Percentiles rank a stretch among this genome's conserved stretches.
Evolutionary conservation across 37 sponge, comb jelly and placozoan genomes (phyloP).

Genomic region (Beroe forskalii): DNA sequence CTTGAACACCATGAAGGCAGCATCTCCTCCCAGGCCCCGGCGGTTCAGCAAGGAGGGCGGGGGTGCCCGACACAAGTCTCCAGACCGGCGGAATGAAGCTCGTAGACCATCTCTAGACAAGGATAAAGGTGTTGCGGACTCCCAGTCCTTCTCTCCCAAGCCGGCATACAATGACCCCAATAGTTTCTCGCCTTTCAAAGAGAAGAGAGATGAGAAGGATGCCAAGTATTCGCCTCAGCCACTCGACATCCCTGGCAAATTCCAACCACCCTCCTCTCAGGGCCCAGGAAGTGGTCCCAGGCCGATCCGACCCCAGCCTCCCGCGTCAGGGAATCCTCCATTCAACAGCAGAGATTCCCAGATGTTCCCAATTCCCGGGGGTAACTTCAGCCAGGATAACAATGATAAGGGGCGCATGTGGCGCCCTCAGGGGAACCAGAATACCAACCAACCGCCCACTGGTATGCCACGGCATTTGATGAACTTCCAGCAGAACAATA

Average conservation of each 20-base stretch:
- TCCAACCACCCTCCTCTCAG: neutral
- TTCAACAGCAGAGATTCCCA: no score
- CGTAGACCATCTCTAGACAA: no score
- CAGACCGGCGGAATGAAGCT: no score
- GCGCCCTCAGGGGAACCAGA: neutral
- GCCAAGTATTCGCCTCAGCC: neutral
- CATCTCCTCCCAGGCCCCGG: neutral
- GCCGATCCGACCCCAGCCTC: neutral
- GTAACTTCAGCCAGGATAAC: neutral
- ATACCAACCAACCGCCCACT: no score
- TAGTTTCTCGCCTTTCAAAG: no score
- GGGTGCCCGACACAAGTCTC: neutral
- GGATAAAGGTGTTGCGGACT: neutral
- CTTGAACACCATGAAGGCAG: neutral
- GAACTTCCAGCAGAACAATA: no score
- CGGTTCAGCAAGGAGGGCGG: neutral
- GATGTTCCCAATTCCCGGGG: neutral
- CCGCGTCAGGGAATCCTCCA: neutral
- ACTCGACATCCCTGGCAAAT: neutral
- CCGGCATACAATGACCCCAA: no score
- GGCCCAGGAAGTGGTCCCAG: neutral
- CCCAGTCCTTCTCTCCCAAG: neutral
- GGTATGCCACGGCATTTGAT: no score
- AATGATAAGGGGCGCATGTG: neutral
- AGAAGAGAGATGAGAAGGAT: neutral